A percentile compares a stretch with the other conserved stretches of the same genome.
Evolutionary conservation across 2,888 invertebrate species (phyloP).

Genomic region (Mactromeris polynyma): DNA sequence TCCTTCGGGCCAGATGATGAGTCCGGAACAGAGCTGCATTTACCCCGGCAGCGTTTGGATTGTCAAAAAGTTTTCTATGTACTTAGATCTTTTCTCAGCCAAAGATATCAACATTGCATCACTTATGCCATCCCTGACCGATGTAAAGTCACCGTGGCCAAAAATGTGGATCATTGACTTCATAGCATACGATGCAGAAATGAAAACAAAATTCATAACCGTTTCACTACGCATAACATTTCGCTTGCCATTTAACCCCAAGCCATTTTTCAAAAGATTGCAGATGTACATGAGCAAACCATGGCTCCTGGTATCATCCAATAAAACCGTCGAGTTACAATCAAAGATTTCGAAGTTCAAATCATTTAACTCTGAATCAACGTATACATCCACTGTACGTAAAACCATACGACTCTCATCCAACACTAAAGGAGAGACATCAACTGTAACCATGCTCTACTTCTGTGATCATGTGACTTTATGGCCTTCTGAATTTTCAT

Average conservation of each 20-base stretch:
- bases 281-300: not conserved
- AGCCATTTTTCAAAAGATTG: not conserved
- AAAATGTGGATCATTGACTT: not conserved
- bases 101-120: not conserved
- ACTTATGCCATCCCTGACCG: not conserved
- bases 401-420: not conserved
- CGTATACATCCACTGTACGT: not conserved
- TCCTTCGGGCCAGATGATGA: not conserved
- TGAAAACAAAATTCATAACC: not conserved
- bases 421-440: not conserved
- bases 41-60: not conserved
- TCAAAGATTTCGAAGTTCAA: not conserved
- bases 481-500: not conserved
- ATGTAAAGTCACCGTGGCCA: not conserved
- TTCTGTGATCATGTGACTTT: not conserved
- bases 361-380: not conserved
- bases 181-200: not conserved
- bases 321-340: not conserved
- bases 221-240: not conserved
- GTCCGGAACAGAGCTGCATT: not conserved
- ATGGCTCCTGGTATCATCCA: not conserved
- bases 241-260: not conserved
- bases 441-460: not conserved
- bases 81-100: not conserved
- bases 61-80: not conserved